phyloP scores from a whole-genome alignment of 2,888 invertebrate genomes.

The Cheilosia grossa region DNA sequence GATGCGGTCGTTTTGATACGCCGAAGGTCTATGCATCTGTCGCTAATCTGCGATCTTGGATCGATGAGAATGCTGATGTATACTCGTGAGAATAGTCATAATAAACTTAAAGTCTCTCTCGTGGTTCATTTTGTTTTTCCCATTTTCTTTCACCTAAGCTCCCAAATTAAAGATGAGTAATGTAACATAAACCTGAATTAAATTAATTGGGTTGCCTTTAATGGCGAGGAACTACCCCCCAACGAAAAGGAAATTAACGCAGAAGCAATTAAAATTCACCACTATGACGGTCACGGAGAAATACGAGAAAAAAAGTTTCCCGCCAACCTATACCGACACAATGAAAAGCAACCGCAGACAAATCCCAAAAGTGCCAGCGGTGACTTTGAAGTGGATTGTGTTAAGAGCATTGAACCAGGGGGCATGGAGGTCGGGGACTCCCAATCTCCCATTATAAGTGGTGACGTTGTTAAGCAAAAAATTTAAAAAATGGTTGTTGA shows the following conservation, averaged over 20 bases:
- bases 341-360: not conserved
- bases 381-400: no score
- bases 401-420: no score
- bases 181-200: no score
- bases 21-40: slow-evolving; percentile 79
- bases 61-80: slow-evolving; percentile 7
- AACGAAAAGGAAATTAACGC: not conserved
- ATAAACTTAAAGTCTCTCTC: not conserved
- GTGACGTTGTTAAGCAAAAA: no score
- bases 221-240: not conserved
- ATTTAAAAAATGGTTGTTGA: no score
- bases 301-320: not conserved
- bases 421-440: no score
- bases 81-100: not conserved
- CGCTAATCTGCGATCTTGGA: slow-evolving; percentile 75
- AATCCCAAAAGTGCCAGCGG: not conserved
- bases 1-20: slow-evolving; percentile 78
- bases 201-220: no score
- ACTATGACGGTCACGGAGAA: not conserved
- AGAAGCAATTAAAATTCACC: not conserved
- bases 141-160: no score
- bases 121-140: no score
- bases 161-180: no score
- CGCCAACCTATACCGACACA: not conserved
- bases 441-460: no score